These are phyloP conservation scores for Hirundichthys speculiger DNA, from an alignment of 2,113 vertebrate genomes.

Conservation along the genomic window DNA sequence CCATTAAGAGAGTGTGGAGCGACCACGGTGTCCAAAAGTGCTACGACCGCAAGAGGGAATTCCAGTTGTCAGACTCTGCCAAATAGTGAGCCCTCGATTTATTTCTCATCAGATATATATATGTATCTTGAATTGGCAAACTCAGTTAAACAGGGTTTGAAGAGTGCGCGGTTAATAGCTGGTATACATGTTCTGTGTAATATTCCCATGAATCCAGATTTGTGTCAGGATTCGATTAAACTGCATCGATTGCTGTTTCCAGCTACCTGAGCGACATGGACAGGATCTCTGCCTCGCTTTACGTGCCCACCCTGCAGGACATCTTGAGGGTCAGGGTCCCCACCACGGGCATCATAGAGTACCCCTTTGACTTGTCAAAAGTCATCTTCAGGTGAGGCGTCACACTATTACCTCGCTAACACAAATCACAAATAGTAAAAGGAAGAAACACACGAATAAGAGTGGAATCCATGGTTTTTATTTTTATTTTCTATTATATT, in stretches of 20 bases:
- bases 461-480: too few species aligned
- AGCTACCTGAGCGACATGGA: constrained; percentile 86
- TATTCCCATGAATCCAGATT: neutral
- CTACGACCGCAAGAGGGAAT: constrained; percentile 83
- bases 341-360: constrained; percentile 87
- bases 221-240: constrained; percentile 11
- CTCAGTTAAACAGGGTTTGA: neutral
- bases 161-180: too few species aligned
- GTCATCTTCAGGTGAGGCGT: constrained; percentile 81
- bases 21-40: constrained; percentile 85
- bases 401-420: neutral
- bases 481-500: too few species aligned
- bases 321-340: constrained; percentile 84
- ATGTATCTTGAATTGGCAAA: neutral
- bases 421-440: neutral
- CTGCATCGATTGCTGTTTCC: constrained; percentile 23
- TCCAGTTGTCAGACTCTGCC: constrained; percentile 86
- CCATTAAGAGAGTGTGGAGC: constrained; percentile 84
- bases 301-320: constrained; percentile 84
- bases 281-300: constrained; percentile 71
- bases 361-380: constrained; percentile 84
- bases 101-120: neutral
- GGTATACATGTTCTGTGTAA: neutral
- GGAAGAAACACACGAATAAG: too few species aligned
- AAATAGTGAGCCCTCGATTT: constrained; percentile 81